phyloP scores from a whole-genome alignment of 2,113 vertebrate genomes.

The Phalacrocorax carbo region DNA sequence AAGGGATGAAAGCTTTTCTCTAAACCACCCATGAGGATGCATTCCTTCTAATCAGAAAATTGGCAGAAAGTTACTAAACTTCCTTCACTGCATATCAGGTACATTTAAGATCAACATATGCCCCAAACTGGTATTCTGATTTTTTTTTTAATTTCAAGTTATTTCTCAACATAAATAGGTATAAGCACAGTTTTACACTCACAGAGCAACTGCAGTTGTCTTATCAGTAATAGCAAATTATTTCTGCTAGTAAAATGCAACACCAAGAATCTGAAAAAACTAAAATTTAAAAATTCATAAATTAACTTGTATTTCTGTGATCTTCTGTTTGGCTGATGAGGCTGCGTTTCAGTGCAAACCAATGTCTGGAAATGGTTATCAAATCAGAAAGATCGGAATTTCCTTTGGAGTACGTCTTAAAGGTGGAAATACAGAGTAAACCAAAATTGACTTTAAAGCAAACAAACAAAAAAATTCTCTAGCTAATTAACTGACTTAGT shows the following conservation, averaged over 20 bases:
- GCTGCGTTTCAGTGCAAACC: not conserved
- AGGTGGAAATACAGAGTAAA: not conserved
- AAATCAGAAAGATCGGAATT: not conserved
- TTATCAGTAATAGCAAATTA: not conserved
- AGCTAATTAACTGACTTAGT: not conserved
- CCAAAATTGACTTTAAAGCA: not conserved
- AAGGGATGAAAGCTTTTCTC: not conserved
- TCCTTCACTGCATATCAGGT: fast-evolving
- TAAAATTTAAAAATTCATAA: not conserved
- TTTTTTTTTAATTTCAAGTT: not conserved
- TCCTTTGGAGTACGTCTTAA: not conserved
- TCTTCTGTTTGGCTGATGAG: not conserved
- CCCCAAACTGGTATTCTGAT: not conserved
- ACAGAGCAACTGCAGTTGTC: not conserved
- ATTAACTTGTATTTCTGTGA: not conserved
- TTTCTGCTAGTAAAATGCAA: not conserved
- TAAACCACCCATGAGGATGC: not conserved
- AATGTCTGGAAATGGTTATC: not conserved
- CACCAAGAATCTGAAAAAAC: not conserved
- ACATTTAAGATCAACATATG: not conserved
- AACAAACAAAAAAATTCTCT: not conserved
- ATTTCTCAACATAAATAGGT: not conserved
- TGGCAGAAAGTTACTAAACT: not conserved
- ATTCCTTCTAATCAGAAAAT: not conserved
- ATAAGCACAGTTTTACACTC: not conserved